phyloP scores from a whole-genome alignment of 2,888 invertebrate genomes.

The Allacma fusca region DNA sequence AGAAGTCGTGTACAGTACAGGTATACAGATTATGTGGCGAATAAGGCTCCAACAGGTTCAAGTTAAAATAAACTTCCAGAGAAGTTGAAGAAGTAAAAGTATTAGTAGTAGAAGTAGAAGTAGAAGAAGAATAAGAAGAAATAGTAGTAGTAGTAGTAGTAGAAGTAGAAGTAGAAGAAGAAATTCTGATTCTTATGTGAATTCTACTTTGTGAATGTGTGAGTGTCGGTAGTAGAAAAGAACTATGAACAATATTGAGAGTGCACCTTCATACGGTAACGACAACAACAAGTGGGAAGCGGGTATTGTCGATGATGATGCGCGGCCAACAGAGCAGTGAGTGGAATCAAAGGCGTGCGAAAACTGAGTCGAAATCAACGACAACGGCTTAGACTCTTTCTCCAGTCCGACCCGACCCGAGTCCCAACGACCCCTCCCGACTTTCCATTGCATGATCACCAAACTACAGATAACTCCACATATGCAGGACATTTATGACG shows the following conservation, averaged over 20 bases:
- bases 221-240: background rate
- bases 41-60: slow-evolving; percentile 48
- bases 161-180: background rate
- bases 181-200: too few relatives aligned
- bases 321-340: slow-evolving; percentile 46
- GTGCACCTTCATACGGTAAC: slow-evolving; percentile 30
- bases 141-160: too few relatives aligned
- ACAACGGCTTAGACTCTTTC: slow-evolving; percentile 49
- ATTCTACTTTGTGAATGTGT: too few relatives aligned
- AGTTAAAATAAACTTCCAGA: slow-evolving; percentile 21
- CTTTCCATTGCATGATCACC: slow-evolving; percentile 10
- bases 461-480: background rate
- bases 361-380: slow-evolving; percentile 55
- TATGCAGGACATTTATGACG: background rate
- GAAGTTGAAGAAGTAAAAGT: too few relatives aligned
- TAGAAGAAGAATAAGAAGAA: background rate
- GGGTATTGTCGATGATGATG: slow-evolving; percentile 18
- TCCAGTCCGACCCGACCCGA: slow-evolving; percentile 43
- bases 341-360: slow-evolving; percentile 53
- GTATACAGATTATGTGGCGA: background rate
- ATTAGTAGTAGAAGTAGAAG: background rate
- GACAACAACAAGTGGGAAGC: slow-evolving; percentile 55
- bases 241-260: background rate
- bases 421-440: slow-evolving; percentile 37
- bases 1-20: too few relatives aligned